Base-by-base conservation (phyloP, 2,888 invertebrate species). In the Germaria angustata region DNA sequence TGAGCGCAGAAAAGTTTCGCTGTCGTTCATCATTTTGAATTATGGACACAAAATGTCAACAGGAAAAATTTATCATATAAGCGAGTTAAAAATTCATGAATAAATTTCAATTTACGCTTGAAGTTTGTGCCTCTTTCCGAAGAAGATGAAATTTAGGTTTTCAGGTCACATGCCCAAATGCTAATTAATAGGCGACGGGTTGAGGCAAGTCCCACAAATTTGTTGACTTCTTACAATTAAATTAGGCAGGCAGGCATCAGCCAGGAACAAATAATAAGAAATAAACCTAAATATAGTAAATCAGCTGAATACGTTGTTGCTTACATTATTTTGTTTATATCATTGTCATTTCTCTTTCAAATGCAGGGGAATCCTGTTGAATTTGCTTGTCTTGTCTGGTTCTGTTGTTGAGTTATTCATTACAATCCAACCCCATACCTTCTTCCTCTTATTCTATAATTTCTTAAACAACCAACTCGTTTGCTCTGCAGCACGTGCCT, bases 71-170 rank as follows among this genome's bases (percentile, higher is more conserved):
- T 20, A 63, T 57, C 75, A 72, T 57, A 24, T n/a, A n/a, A n/a
- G 32, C 46, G 39, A 39, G 77, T 77, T 71, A 66, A 59, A 53
- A 77, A 75, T 76, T 46, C 20, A 69, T 34, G 41, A 72, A 44
- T 71, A 76, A 36, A 63, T 77, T 75, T 69, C 80, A 84, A 84
- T 86, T 83, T 83, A 85, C 79, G 6, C 81, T 84, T 39, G 11
- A 65, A 20, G 81, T 84, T 84, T 20, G 80, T 81, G 11, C 39
- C 9, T n/a, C 73, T 66, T 39, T 41, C n/a, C 22, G 36, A 22
- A 17, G 28, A 72, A 34, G 22, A 76, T 75, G 24, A 80, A 72
- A 84, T 80, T 68, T 77, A 73, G 83, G 83, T 84, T 80, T 84
- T 80, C 80, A 80, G 83, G 83, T 84, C 80, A 84, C 68, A 77